Conservation (phyloP, 2,113 vertebrate genomes). For the Sturnus vulgaris region DNA sequence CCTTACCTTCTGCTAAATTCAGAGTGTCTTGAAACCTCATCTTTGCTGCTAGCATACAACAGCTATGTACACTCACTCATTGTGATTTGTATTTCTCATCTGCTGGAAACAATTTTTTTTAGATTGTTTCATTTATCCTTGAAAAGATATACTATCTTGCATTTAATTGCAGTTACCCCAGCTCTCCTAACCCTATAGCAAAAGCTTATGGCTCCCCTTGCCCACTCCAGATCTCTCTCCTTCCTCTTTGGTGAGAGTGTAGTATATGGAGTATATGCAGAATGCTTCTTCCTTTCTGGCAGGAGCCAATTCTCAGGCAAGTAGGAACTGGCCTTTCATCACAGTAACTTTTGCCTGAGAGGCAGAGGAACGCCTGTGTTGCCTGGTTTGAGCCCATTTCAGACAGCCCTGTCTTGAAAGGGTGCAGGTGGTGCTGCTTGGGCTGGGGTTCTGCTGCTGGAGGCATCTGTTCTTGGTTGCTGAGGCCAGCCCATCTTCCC, state of each 20-base stretch:
- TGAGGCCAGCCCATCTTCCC: not conserved
- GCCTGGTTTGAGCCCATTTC: not conserved
- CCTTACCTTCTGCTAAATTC: not conserved
- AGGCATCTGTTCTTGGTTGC: rapidly evolving
- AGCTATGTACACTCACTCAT: not conserved
- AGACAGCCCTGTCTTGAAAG: not conserved
- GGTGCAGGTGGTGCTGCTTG: not conserved
- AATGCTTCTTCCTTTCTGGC: not conserved
- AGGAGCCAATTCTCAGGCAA: not conserved
- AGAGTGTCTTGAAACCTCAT: not conserved
- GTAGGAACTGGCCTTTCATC: not conserved
- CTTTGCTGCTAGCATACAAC: not conserved
- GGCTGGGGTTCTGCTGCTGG: not conserved
- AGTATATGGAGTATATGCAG: not conserved
- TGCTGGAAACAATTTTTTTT: not conserved
- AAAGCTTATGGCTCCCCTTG: not conserved
- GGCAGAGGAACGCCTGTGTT: not conserved
- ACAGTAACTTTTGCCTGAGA: not conserved
- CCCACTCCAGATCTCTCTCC: not conserved
- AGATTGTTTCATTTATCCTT: not conserved
- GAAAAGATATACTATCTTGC: not conserved
- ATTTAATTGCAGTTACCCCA: not conserved
- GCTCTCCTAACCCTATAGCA: rapidly evolving
- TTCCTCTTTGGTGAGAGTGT: not conserved
- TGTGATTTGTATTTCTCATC: not conserved